Conservation (phyloP, 2,113 vertebrate genomes). For the Ictidomys tridecemlineatus region DNA sequence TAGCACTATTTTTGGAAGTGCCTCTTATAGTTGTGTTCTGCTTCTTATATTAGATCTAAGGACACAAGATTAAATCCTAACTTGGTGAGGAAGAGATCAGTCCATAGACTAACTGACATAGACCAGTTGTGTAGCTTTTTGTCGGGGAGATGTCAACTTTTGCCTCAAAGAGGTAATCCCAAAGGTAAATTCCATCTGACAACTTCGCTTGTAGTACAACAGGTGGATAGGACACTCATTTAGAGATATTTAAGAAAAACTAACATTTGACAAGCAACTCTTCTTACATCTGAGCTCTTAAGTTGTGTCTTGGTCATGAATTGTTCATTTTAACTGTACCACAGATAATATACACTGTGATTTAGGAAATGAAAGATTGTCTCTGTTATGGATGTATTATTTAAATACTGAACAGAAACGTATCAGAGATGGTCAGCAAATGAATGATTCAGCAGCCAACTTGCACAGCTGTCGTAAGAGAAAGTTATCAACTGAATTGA, state of each 20-base stretch:
- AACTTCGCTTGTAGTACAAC: background rate
- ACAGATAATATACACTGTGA: background rate
- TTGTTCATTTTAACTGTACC: slow-evolving; percentile 15
- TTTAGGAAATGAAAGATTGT: background rate
- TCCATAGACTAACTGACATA: background rate
- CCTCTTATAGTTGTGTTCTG: background rate
- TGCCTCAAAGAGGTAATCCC: background rate
- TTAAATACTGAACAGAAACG: slow-evolving; percentile 42
- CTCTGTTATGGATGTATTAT: background rate
- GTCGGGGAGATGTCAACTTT: background rate
- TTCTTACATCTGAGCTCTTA: background rate
- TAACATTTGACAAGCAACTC: background rate
- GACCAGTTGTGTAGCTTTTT: background rate
- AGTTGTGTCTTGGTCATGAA: background rate
- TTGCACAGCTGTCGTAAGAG: slow-evolving; percentile 19
- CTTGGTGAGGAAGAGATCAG: slow-evolving; percentile 5
- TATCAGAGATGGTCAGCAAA: background rate
- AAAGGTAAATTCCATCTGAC: background rate
- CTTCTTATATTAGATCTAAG: slow-evolving; percentile 43
- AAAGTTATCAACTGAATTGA: background rate
- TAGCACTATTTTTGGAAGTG: background rate
- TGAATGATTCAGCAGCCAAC: slow-evolving; percentile 1
- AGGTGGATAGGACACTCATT: background rate
- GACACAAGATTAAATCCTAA: slow-evolving; percentile 33
- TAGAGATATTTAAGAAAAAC: slow-evolving; percentile 21